Conservation (phyloP, 30 jellyfish, hydroid and myxozoan species). For the Calvadosia cruxmelitensis region DNA sequence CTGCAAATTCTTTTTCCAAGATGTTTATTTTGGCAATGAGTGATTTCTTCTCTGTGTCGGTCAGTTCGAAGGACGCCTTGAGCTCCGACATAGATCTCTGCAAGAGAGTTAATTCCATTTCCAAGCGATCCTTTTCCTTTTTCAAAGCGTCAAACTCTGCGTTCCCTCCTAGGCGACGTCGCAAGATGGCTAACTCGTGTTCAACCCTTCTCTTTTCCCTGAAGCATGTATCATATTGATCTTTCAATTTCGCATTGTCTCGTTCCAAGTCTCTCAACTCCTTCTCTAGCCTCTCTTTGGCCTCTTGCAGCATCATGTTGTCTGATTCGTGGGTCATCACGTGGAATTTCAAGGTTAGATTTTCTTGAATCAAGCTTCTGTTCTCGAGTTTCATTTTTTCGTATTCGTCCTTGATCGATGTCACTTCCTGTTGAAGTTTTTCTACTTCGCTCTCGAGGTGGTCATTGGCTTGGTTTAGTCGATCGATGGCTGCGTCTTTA, state of each 20-base stretch:
- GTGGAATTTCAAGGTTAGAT: constrained; percentile 50
- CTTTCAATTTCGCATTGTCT: constrained; percentile 34
- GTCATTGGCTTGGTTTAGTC: constrained; percentile 46
- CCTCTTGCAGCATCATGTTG: constrained; percentile 36
- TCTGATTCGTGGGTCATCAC: constrained; percentile 83
- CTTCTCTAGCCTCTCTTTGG: constrained; percentile 64
- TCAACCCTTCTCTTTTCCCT: constrained; percentile 67
- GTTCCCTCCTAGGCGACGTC: constrained; percentile 55
- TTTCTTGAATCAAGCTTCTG: constrained; percentile 75
- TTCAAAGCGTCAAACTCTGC: constrained; percentile 73
- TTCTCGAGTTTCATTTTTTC: constrained; percentile 56
- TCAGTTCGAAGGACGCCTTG: constrained; percentile 39
- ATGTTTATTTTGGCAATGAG: constrained; percentile 32
- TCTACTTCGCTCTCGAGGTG: constrained; percentile 59
- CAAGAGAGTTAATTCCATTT: constrained; percentile 37
- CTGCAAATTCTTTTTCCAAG: constrained; percentile 41
- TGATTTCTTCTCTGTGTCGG: constrained; percentile 47
- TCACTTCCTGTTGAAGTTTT: constrained; percentile 43
- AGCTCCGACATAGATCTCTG: constrained; percentile 41
- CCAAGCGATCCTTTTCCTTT: constrained; percentile 60
- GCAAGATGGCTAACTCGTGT: constrained; percentile 48
- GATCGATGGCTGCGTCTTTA: constrained; percentile 57
- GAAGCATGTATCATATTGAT: constrained; percentile 35
- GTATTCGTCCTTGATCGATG: constrained; percentile 31
- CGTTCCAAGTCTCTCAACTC: constrained; percentile 43